Base-by-base conservation (phyloP, 2,888 invertebrate species). In the Volucella bombylans region DNA sequence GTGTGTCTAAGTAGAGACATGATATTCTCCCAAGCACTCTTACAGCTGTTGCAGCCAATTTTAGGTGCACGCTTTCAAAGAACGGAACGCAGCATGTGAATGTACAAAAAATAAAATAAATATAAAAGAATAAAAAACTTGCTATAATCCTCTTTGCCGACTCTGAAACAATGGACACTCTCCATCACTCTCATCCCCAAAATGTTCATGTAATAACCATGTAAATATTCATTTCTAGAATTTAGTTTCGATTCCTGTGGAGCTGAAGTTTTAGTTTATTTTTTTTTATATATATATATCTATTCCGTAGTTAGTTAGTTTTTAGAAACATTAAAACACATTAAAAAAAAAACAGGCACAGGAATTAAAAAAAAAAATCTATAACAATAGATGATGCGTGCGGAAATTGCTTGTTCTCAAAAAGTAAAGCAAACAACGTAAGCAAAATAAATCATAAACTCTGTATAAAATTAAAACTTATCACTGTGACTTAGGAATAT, bases 401-500 rank as follows among this genome's bases (percentile, higher is more conserved):
- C 59, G 74, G 50, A 45, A 65, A 71, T 55, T 57, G 79, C 57
- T 73, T 73, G 62, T 78, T 69, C 38, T 43, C 38, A 62, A 49
- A 47, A 43, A 54, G 31, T 11, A 39, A 57, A 55, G 38, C 12
- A 77, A 47, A 64, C n/a, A 52, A 71, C 64, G 12, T 57, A 10
- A 23, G 11, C 38, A 68, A 38, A 57, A 23, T 23, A 55, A 62
- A 31, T 54, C 52, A 73, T 69, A 31, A 31, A 31, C 64, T 74
- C 52, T 83, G 69, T 83, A 74, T 59, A 83, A 69, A 83, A 49
- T 49, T 61, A 69, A 31, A 76, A 73, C 38, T 18, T 64, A 69
- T 64, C 64, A 78, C 83, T 80, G 71, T 83, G 79, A 83, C 74
- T 67, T 83, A 79, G 80, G 74, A 67, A 18, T 61, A 62, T 15